These are phyloP conservation scores for Drosophila melanosoma DNA, from an alignment of 2,888 invertebrate genomes.

Conservation along the genomic window DNA sequence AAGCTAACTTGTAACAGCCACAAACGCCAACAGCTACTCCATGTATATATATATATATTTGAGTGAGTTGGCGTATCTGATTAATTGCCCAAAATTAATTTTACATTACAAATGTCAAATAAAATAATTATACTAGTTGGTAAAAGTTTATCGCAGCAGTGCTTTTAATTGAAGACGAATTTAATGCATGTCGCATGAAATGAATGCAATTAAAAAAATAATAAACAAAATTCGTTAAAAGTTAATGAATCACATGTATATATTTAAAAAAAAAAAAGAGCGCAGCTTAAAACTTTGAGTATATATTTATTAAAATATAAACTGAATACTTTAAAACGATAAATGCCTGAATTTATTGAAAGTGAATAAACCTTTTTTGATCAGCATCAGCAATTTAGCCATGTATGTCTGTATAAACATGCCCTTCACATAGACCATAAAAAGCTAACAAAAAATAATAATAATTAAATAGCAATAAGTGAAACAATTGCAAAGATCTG, in stretches of 20 bases:
- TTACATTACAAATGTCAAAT: slow-evolving; percentile 65
- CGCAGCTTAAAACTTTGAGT: not conserved
- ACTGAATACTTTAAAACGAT: not conserved
- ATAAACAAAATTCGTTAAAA: not conserved
- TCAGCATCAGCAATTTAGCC: not conserved
- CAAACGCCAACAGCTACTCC: not conserved
- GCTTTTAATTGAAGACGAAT: slow-evolving; percentile 41
- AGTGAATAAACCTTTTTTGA: not conserved
- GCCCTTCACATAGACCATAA: not conserved
- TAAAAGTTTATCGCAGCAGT: slow-evolving; percentile 41
- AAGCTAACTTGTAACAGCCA: slow-evolving; percentile 5
- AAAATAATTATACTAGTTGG: slow-evolving; percentile 52
- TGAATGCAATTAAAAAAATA: not conserved
- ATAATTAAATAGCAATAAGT: no score
- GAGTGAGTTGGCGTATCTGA: slow-evolving; percentile 52
- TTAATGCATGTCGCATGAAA: slow-evolving; percentile 21
- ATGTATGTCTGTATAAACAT: not conserved
- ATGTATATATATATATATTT: slow-evolving; percentile 1
- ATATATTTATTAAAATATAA: no score
- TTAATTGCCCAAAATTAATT: slow-evolving; percentile 75
- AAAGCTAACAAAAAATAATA: no score
- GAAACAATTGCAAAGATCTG: no score
- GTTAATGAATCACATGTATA: not conserved
- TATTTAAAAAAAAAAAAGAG: not conserved
- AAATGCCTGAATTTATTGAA: not conserved